A percentile compares a stretch with the other conserved stretches of the same genome.
Evolutionary conservation across 2,888 invertebrate species (phyloP).

Genomic region (Ypsolopha scabrella): DNA sequence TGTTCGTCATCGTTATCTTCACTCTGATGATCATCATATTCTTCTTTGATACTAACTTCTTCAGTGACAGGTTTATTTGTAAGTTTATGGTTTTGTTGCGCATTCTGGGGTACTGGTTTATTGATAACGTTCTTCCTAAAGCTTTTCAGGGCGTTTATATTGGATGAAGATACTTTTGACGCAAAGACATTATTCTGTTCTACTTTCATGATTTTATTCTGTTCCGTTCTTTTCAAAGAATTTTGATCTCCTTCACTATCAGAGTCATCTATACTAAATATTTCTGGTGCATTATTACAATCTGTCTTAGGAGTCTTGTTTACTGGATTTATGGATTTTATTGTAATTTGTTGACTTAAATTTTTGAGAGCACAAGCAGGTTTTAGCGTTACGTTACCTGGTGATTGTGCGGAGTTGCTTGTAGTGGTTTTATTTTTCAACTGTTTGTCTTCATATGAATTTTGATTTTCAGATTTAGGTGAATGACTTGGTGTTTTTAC

Average conservation of each 20-base stretch:
- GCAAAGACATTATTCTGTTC: background rate
- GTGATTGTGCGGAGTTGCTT: too few species aligned
- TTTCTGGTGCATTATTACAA: slow-evolving; percentile 39
- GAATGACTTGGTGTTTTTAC: too few species aligned
- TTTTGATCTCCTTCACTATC: slow-evolving; percentile 36
- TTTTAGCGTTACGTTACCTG: too few species aligned
- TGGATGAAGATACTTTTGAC: background rate
- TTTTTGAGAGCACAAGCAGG: slow-evolving; percentile 19
- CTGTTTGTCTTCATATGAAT: too few species aligned
- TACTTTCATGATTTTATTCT: background rate
- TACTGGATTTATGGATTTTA: slow-evolving; percentile 21
- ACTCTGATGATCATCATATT: slow-evolving; percentile 7
- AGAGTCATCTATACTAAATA: slow-evolving; percentile 55
- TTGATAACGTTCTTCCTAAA: slow-evolving; percentile 21
- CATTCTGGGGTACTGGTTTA: background rate
- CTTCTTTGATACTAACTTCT: background rate
- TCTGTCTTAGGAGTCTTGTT: slow-evolving; percentile 14
- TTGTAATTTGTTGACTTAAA: slow-evolving; percentile 28
- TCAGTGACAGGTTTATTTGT: slow-evolving; percentile 8
- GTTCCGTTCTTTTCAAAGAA: background rate
- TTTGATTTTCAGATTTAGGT: too few species aligned
- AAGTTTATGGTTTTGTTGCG: slow-evolving; percentile 11
- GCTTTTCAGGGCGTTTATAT: background rate
- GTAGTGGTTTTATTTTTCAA: too few species aligned
- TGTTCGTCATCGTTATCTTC: slow-evolving; percentile 17